These are phyloP conservation scores for Pelobates cultripes DNA, from an alignment of 2,797 vertebrate genomes.

Conservation along the genomic window DNA sequence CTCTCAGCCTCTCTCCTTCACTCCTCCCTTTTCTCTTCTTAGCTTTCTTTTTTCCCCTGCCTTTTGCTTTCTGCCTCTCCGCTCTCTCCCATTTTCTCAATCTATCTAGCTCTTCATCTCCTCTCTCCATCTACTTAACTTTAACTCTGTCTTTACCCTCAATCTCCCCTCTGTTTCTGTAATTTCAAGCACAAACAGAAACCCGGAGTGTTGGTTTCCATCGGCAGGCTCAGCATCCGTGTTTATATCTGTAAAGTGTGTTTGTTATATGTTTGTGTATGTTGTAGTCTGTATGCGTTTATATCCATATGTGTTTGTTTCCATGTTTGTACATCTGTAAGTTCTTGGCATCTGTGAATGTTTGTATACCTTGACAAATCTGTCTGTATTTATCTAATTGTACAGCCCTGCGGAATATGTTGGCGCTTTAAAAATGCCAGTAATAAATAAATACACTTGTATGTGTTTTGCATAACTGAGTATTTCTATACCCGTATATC, in stretches of 20 bases:
- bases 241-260: background rate
- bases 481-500: too few species aligned
- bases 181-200: constrained; percentile 9
- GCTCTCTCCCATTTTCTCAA: background rate
- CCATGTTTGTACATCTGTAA: background rate
- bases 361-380: background rate
- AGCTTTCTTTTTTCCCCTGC: background rate
- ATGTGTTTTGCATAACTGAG: too few species aligned
- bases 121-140: background rate
- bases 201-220: background rate
- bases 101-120: too few species aligned
- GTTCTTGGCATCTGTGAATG: background rate
- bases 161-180: background rate
- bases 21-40: too few species aligned
- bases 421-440: too few species aligned
- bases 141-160: background rate
- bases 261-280: background rate
- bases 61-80: background rate
- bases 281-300: background rate
- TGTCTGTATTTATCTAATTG: background rate
- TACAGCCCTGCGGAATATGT: too few species aligned
- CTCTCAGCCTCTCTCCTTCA: too few species aligned
- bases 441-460: too few species aligned
- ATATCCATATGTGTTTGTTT: background rate
- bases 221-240: constrained; percentile 1